Conservation (phyloP, 1,140 invertebrate species). For the Drosophila ironensis region DNA sequence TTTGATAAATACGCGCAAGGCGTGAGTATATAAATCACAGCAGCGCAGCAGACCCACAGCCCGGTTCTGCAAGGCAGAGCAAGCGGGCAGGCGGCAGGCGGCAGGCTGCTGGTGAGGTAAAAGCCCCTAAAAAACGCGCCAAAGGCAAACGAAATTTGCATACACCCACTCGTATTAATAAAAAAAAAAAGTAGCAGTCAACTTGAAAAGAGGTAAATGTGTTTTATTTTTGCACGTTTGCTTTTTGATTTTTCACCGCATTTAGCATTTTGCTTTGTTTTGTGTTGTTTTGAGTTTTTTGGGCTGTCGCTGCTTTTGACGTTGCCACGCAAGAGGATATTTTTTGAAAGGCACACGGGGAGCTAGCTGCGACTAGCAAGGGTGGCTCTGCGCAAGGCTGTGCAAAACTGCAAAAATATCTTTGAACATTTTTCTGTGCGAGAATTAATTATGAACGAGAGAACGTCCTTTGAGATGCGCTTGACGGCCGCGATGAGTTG, state of each 20-base stretch:
- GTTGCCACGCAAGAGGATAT: slow-evolving; percentile 41
- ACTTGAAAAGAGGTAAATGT: slow-evolving; percentile 46
- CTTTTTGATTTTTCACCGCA: slow-evolving; percentile 52
- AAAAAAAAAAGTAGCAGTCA: slow-evolving; percentile 28
- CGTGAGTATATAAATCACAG: slow-evolving; percentile 81
- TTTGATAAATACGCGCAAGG: slow-evolving; percentile 82
- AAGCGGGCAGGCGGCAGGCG: neutral
- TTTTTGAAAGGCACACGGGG: slow-evolving; percentile 9
- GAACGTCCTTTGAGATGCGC: slow-evolving; percentile 57
- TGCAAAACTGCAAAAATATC: slow-evolving; percentile 60
- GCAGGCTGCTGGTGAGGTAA: neutral
- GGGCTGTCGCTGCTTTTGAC: slow-evolving; percentile 62
- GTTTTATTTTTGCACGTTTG: slow-evolving; percentile 46
- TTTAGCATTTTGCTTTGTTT: slow-evolving; percentile 46
- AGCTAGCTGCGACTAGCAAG: no score
- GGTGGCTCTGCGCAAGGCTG: neutral
- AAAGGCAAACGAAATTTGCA: slow-evolving; percentile 51
- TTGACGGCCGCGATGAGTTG: slow-evolving; percentile 33
- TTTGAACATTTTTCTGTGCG: slow-evolving; percentile 69
- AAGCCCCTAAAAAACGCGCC: neutral
- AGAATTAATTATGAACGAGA: slow-evolving; percentile 71
- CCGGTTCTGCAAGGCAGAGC: no score
- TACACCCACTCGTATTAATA: slow-evolving; percentile 23
- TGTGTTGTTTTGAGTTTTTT: no score
- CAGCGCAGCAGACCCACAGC: slow-evolving; percentile 9